Evolutionary conservation across 2,888 invertebrate species (phyloP).

Genomic region (Hylaea fasciaria): DNA sequence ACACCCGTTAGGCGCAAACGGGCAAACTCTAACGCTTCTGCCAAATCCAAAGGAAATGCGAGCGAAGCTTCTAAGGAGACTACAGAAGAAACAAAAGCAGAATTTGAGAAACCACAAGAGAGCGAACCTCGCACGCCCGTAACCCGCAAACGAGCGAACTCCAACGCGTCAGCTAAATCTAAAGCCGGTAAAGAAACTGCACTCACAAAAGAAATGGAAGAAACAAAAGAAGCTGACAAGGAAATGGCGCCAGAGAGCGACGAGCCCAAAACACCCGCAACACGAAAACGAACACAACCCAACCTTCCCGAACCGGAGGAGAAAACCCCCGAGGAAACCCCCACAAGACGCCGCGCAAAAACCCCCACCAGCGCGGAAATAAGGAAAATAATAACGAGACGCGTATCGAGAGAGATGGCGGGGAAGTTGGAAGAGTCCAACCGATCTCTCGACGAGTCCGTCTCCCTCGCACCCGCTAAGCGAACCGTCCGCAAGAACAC

Average conservation of each 20-base stretch:
- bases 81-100: slow-evolving; percentile 16
- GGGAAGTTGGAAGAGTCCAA: slow-evolving; percentile 62
- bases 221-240: slow-evolving; percentile 34
- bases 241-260: slow-evolving; percentile 35
- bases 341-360: slow-evolving; percentile 56
- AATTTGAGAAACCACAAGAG: slow-evolving; percentile 34
- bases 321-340: slow-evolving; percentile 56
- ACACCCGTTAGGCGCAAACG: slow-evolving; percentile 36
- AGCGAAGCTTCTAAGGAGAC: slow-evolving; percentile 15
- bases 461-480: slow-evolving; percentile 61
- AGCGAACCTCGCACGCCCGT: slow-evolving; percentile 57
- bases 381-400: slow-evolving; percentile 69
- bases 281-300: slow-evolving; percentile 68
- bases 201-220: slow-evolving; percentile 8
- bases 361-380: slow-evolving; percentile 68
- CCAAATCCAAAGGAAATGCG: slow-evolving; percentile 28
- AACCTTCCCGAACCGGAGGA: slow-evolving; percentile 59
- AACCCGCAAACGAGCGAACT: slow-evolving; percentile 67
- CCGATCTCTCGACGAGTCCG: slow-evolving; percentile 53
- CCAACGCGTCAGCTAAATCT: slow-evolving; percentile 51
- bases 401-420: slow-evolving; percentile 70
- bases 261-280: slow-evolving; percentile 59
- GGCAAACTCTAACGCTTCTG: slow-evolving; percentile 26
- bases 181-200: slow-evolving; percentile 1
- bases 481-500: slow-evolving; percentile 55